A percentile compares a stretch with the other conserved stretches of the same genome.
These are phyloP conservation scores for Clivina fossor DNA, from an alignment of 2,888 invertebrate genomes.

Conservation along the genomic window DNA sequence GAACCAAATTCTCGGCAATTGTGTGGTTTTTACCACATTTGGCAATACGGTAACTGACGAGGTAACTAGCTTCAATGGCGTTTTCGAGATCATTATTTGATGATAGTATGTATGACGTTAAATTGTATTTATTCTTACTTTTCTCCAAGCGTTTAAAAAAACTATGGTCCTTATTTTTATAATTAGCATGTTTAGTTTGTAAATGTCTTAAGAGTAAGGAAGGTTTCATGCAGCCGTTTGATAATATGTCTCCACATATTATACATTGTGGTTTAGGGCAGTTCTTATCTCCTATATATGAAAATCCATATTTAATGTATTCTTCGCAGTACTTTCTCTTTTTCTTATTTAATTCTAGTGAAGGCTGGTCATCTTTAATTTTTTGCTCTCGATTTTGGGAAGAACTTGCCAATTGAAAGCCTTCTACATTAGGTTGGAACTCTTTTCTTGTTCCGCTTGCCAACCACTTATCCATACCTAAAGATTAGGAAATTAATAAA, in stretches of 20 bases:
- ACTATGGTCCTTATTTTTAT: background rate
- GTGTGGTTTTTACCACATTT: constrained; percentile 41
- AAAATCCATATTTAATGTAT: too few relatives aligned
- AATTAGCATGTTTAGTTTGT: background rate
- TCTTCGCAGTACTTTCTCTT: too few relatives aligned
- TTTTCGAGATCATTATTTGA: constrained; percentile 42
- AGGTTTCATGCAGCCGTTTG: background rate
- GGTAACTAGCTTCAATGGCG: constrained; percentile 44
- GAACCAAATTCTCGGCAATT: constrained; percentile 44
- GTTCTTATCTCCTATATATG: too few relatives aligned
- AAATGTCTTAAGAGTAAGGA: background rate
- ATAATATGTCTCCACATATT: background rate
- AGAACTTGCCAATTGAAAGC: too few relatives aligned
- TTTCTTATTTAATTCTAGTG: too few relatives aligned
- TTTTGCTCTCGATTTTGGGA: too few relatives aligned
- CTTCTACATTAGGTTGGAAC: too few relatives aligned
- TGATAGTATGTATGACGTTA: constrained; percentile 38
- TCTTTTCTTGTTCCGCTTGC: too few relatives aligned
- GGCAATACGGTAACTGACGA: constrained; percentile 39
- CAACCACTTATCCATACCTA: too few relatives aligned
- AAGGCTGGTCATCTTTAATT: too few relatives aligned
- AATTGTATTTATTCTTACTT: background rate
- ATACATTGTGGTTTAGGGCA: too few relatives aligned
- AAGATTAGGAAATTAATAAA: too few relatives aligned
- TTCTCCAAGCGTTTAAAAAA: background rate